Conservation (phyloP, 1,140 invertebrate species). For the Drosophila grimshawi region DNA sequence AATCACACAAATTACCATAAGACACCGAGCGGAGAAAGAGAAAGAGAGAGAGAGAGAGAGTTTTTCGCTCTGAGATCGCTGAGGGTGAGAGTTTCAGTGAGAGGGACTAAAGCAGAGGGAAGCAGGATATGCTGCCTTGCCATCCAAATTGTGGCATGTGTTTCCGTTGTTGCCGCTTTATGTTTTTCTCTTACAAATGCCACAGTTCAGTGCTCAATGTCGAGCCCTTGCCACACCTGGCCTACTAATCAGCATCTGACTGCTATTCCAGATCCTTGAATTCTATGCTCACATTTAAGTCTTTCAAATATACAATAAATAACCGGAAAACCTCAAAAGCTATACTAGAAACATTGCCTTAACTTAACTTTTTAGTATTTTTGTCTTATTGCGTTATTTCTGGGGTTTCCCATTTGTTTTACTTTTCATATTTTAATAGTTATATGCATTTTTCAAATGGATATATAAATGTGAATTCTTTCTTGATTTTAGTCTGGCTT, state of each 20-base stretch:
- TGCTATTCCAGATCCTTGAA: neutral
- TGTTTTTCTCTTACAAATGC: conserved; percentile 19
- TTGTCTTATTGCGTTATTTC: no score
- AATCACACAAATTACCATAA: conserved; percentile 77
- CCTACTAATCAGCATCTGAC: conserved; percentile 52
- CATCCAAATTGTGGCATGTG: conserved; percentile 76
- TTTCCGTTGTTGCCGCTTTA: conserved; percentile 31
- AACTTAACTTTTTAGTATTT: no score
- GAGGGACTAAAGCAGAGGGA: conserved; percentile 11
- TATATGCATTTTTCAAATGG: no score
- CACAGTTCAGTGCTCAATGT: conserved; percentile 17
- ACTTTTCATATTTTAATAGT: no score
- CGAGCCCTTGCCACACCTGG: conserved; percentile 58
- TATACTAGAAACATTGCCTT: no score
- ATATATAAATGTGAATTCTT: no score
- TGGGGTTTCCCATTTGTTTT: no score
- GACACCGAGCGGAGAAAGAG: conserved; percentile 39
- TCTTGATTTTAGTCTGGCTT: no score
- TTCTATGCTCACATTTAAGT: neutral
- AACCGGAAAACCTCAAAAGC: no score
- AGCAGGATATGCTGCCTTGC: conserved; percentile 42
- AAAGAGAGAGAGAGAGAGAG: neutral
- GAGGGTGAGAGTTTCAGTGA: conserved; percentile 3
- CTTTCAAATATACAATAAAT: no score
- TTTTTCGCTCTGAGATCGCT: conserved; percentile 8